These are phyloP conservation scores for Ascidia mentula DNA, from an alignment of 23 tunicate species.

Conservation along the genomic window DNA sequence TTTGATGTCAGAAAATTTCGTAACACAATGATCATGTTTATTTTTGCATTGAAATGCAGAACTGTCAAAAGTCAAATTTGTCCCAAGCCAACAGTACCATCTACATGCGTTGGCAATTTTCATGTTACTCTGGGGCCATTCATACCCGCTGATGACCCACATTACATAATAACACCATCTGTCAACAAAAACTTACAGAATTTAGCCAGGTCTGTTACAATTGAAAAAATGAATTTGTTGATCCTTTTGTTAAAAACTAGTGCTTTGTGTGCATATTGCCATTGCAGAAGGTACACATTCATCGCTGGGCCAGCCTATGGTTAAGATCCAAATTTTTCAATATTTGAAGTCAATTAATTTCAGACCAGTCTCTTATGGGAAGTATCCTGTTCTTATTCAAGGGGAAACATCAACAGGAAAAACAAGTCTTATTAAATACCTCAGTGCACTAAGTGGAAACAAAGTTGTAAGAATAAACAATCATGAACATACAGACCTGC, in stretches of 20 bases:
- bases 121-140: constrained; percentile 36
- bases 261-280: too few relatives aligned
- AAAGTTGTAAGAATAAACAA: constrained; percentile 87
- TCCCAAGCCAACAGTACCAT: constrained; percentile 31
- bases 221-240: too few relatives aligned
- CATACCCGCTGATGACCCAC: constrained; percentile 32
- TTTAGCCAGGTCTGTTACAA: constrained; percentile 56
- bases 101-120: constrained; percentile 16
- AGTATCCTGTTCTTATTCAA: constrained; percentile 89
- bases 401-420: constrained; percentile 98
- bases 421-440: constrained; percentile 79
- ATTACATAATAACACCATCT: constrained; percentile 73
- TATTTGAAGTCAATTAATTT: too few relatives aligned
- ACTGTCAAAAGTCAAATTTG: constrained; percentile 11
- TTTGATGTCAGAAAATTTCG: background rate
- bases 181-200: constrained; percentile 52
- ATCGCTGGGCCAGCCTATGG: too few relatives aligned
- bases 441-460: constrained; percentile 75
- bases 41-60: constrained; percentile 12
- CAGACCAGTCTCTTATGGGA: constrained; percentile 90
- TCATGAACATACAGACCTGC: constrained; percentile 98
- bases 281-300: too few relatives aligned
- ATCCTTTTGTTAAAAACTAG: background rate
- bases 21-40: background rate
- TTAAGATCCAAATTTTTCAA: too few relatives aligned